Percentiles rank a stretch among this genome's conserved stretches.
These are phyloP conservation scores for Nezara viridula DNA, from an alignment of 2,888 invertebrate genomes.

Conservation along the genomic window DNA sequence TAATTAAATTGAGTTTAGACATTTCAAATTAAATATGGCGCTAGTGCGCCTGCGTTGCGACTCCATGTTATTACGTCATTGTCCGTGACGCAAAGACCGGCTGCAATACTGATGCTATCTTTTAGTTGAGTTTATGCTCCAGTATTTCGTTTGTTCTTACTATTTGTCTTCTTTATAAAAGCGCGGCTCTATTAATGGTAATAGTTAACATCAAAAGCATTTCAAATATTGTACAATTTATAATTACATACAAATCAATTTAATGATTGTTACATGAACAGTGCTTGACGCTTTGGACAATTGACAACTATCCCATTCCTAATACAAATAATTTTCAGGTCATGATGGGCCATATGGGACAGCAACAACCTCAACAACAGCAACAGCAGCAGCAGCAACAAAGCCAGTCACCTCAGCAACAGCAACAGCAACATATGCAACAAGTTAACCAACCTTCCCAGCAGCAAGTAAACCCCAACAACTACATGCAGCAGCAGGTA, in stretches of 20 bases:
- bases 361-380: conserved; percentile 70
- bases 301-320: background rate
- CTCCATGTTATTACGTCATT: conserved; percentile 17
- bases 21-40: conserved; percentile 14
- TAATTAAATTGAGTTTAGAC: background rate
- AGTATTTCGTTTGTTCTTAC: background rate
- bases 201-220: background rate
- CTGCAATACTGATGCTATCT: conserved; percentile 6
- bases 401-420: conserved; percentile 69
- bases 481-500: conserved; percentile 69
- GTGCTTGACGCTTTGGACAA: background rate
- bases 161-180: background rate
- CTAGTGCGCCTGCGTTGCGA: background rate
- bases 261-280: background rate
- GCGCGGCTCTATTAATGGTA: background rate
- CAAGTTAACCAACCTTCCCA: conserved; percentile 68
- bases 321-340: conserved; percentile 66
- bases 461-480: conserved; percentile 68
- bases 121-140: background rate
- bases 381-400: conserved; percentile 67
- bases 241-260: background rate
- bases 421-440: conserved; percentile 71
- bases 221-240: background rate
- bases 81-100: background rate
- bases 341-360: conserved; percentile 70